phyloP scores from a whole-genome alignment of 2,113 vertebrate species.

The Piprites chloris region DNA sequence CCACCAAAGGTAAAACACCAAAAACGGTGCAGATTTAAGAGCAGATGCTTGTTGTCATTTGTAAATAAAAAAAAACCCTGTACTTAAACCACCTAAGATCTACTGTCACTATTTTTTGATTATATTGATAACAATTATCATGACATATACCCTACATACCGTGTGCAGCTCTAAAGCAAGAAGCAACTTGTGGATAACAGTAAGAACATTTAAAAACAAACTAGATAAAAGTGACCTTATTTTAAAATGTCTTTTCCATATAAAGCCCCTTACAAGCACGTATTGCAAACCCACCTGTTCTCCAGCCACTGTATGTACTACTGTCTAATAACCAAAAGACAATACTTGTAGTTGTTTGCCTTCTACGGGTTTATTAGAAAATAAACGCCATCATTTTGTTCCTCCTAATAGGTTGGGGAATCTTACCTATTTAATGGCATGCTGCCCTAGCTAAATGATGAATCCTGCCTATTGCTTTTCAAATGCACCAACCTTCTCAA shows the following conservation, averaged over 20 bases:
- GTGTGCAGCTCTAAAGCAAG: not conserved
- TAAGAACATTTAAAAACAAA: not conserved
- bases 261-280: slow-evolving; percentile 10
- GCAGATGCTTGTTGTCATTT: not conserved
- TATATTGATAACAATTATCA: not conserved
- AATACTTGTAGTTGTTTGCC: slow-evolving; percentile 34
- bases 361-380: slow-evolving; percentile 7
- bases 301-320: slow-evolving; percentile 36
- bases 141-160: not conserved
- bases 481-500: slow-evolving; percentile 92
- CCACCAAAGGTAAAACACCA: not conserved
- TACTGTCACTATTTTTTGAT: not conserved
- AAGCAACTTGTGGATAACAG: not conserved
- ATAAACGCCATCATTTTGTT: slow-evolving; percentile 37
- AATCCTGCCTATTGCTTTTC: slow-evolving; percentile 76
- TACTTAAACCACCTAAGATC: not conserved
- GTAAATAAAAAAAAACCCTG: not conserved
- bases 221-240: not conserved
- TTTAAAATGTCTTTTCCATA: not conserved
- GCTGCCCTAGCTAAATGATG: slow-evolving; percentile 70
- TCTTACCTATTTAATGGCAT: slow-evolving; percentile 65
- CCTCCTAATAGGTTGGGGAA: slow-evolving; percentile 23
- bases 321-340: slow-evolving; percentile 40
- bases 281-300: slow-evolving; percentile 66
- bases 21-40: not conserved